These are phyloP conservation scores for Indri indri DNA, from an alignment of 2,113 vertebrate genomes.

Conservation along the genomic window DNA sequence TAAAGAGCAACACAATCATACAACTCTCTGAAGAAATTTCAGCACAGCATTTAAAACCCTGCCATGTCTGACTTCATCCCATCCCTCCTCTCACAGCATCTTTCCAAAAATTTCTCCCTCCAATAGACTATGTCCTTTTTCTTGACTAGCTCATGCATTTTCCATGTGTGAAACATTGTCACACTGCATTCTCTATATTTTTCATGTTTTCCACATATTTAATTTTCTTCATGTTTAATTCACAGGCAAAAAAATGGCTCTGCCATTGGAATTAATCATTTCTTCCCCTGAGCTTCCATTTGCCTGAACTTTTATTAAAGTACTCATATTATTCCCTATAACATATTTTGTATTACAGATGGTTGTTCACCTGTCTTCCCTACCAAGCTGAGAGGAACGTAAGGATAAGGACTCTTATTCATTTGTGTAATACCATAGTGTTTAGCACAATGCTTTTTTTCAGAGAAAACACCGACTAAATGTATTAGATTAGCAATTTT, in stretches of 20 bases:
- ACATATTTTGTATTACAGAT: neutral
- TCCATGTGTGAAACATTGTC: neutral
- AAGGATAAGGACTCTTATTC: neutral
- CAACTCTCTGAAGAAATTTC: neutral
- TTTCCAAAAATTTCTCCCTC: neutral
- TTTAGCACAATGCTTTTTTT: neutral
- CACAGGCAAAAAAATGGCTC: neutral
- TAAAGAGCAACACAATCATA: neutral
- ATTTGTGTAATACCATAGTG: neutral
- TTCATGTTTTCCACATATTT: neutral
- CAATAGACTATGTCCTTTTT: neutral
- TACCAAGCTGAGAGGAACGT: neutral
- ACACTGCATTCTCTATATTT: neutral
- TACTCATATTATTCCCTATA: neutral
- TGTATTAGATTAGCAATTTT: neutral
- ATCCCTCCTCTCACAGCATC: neutral
- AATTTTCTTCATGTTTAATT: neutral
- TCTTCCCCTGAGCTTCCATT: neutral
- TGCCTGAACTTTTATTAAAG: neutral
- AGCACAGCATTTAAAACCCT: neutral
- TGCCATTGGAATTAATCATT: neutral
- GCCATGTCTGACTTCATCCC: neutral
- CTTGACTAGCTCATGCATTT: neutral
- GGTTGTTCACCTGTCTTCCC: neutral
- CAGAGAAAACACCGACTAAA: neutral